These are phyloP conservation scores for Crossaster papposus DNA, from an alignment of 53 echinoderm and acorn worm genomes.

Conservation along the genomic window DNA sequence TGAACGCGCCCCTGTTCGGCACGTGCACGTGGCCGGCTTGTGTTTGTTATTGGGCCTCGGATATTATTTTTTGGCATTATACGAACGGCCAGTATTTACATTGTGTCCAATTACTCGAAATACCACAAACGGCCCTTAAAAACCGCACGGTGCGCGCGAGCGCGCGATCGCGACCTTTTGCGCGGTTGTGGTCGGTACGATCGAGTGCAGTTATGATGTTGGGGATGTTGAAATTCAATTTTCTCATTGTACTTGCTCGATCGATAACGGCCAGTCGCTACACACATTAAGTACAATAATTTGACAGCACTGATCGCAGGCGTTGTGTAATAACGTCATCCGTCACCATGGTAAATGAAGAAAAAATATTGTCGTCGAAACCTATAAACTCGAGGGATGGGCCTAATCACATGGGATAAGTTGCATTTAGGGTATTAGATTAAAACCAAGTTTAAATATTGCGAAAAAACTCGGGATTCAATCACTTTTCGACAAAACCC, in stretches of 20 bases:
- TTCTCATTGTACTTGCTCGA: slow-evolving; percentile 9
- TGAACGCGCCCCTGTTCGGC: slow-evolving; percentile 29
- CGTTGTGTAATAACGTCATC: not conserved
- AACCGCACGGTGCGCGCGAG: not conserved
- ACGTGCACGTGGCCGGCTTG: slow-evolving; percentile 26
- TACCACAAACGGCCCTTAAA: not conserved
- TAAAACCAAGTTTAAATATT: not conserved
- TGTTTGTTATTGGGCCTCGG: slow-evolving; percentile 19
- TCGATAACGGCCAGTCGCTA: slow-evolving; percentile 14
- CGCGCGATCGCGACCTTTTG: not conserved
- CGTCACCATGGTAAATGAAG: not conserved
- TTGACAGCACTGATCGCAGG: not conserved
- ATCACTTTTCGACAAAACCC: too few species aligned
- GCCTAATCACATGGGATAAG: not conserved
- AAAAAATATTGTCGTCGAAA: too few species aligned
- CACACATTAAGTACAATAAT: slow-evolving; percentile 10
- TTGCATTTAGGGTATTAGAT: not conserved
- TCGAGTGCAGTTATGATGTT: not conserved
- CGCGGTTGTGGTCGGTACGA: not conserved
- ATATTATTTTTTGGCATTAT: slow-evolving; percentile 45
- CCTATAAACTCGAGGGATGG: not conserved
- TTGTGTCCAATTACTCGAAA: slow-evolving; percentile 46
- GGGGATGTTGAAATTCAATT: slow-evolving; percentile 11
- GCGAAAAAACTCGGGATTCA: not conserved
- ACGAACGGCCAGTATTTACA: slow-evolving; percentile 38